Evolutionary conservation across 2,888 invertebrate species (phyloP), one percentile per base, ranked within the genome.

Genomic region (Ernsta delagoae): DNA sequence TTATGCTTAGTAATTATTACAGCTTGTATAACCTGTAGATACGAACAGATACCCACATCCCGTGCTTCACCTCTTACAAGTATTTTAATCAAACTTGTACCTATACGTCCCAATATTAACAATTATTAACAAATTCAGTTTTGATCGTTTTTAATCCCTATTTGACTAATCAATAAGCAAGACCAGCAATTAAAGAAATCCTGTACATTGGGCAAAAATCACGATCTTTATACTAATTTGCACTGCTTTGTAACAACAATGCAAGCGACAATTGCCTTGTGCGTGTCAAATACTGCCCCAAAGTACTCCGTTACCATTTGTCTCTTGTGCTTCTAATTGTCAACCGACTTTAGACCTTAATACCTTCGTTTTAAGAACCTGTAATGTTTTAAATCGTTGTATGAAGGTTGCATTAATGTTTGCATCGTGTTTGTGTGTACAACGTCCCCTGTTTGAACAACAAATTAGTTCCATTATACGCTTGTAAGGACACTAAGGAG

Each of bases 401-500:
- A 75, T 70, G 73, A 78, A 79, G 77, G 75, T 78, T 79, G 82
- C 80, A 59, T 70, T 64, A 69, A 66, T 61, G 54, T 59, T 76
- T 61, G 72, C 79, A 81, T 79, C 78, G 83, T 89, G 87, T 91
- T 91, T 90, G 88, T 86, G 83, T 86, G 82, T 81, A 80, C 81
- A 87, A 79, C 81, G 82, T 79, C 89, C 88, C 89, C 82, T 92
- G 89, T 92, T 92, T 92, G 91, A 90, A 89, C 89, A 91, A 90
- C 90, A 90, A 92, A 92, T 92, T 92, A 92, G 90, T 89, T 89
- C 82, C 86, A 91, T 92, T 92, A 91, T 88, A 89, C 90, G 89
- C 86, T 87, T 88, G 87, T n/a, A n/a, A n/a, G n/a, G n/a, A n/a
- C n/a, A n/a, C n/a, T 89, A 86, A 88, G 84, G 79, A 80, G 84